Conservation (phyloP, 2,797 vertebrate species). For the Acanthurus leucopareius region DNA sequence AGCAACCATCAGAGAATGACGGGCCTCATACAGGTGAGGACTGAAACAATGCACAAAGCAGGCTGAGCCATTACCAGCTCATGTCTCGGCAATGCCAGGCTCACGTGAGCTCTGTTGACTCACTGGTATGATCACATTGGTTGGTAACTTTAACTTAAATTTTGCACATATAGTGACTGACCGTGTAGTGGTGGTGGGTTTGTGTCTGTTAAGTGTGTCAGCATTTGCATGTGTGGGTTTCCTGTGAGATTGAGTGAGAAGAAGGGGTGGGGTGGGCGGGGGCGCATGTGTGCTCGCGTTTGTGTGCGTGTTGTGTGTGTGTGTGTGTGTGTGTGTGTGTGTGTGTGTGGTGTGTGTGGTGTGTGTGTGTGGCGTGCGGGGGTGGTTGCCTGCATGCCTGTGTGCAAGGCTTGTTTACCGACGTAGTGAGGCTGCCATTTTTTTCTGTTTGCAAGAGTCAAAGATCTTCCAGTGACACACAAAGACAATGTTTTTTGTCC, state of each 20-base stretch:
- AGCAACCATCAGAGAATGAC: not conserved
- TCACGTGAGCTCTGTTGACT: slow-evolving; percentile 48
- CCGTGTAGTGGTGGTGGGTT: slow-evolving; percentile 49
- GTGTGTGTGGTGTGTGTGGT: slow-evolving; percentile 32
- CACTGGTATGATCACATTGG: slow-evolving; percentile 18
- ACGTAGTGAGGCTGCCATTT: slow-evolving; percentile 68
- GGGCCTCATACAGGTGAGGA: slow-evolving; percentile 55
- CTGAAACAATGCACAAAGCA: slow-evolving; percentile 31
- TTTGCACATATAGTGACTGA: slow-evolving; percentile 37
- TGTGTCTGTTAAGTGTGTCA: slow-evolving; percentile 53
- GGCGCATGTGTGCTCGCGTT: slow-evolving; percentile 40
- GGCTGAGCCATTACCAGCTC: slow-evolving; percentile 24
- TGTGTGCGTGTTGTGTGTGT: slow-evolving; percentile 17
- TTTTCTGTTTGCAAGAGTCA: slow-evolving; percentile 47
- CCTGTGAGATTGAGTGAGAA: slow-evolving; percentile 67
- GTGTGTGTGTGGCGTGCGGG: slow-evolving; percentile 48
- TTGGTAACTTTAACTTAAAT: slow-evolving; percentile 42
- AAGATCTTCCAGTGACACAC: slow-evolving; percentile 59
- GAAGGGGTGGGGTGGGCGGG: slow-evolving; percentile 41
- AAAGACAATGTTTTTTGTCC: slow-evolving; percentile 57
- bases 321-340: slow-evolving; percentile 15
- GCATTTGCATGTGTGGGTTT: slow-evolving; percentile 78
- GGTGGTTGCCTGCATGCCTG: slow-evolving; percentile 77
- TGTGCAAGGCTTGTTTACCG: slow-evolving; percentile 63
- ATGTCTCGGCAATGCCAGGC: slow-evolving; percentile 24